Evolutionary conservation across 1,140 invertebrate genomes (phyloP), one percentile per base, ranked within the genome.

Genomic region (Hypothenemus hampei): DNA sequence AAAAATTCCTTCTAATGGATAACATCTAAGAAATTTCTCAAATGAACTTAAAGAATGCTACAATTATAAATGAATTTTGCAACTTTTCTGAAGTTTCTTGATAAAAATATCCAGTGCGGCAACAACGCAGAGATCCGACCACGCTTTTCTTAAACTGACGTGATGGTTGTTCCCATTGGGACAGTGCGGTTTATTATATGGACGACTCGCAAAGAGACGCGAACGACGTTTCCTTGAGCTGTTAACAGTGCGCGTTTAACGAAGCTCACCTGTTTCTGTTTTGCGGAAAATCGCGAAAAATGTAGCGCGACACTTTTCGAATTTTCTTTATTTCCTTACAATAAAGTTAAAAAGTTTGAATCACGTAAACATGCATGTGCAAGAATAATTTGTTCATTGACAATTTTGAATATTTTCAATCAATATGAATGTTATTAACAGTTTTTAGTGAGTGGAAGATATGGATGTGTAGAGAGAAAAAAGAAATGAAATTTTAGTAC

Each of bases 111-210:
- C 18, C 54, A 35, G 8, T 29, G 11, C 29, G 54, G 37, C 54
- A 56, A 48, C 54, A 36, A 10, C 2, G 54, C 31, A 15, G n/a
- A n/a, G n/a, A 15, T 31, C 39, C 54, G 35, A 16, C 46, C 54
- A 49, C 54, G 54, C 54, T 44, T 15, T 40, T n/a, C 33, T 18
- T 8, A 20, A 40, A 39, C 54, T 19, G 11, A 21, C 16, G 35
- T 26, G 40, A 48, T 41, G 31, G 24, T 43, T 23, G n/a, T n/a
- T n/a, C n/a, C n/a, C n/a, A n/a, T n/a, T n/a, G n/a, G n/a, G n/a
- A n/a, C n/a, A n/a, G n/a, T n/a, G 31, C 31, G 31, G 29, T 56
- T 48, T 56, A 56, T 56, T 56, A 36, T n/a, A n/a, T 48, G 35
- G 26, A 23, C 37, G 35, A 48, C 45, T 15, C 26, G 45, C 45